phyloP scores from a whole-genome alignment of 2,888 invertebrate species.

The Diarsia rubi region DNA sequence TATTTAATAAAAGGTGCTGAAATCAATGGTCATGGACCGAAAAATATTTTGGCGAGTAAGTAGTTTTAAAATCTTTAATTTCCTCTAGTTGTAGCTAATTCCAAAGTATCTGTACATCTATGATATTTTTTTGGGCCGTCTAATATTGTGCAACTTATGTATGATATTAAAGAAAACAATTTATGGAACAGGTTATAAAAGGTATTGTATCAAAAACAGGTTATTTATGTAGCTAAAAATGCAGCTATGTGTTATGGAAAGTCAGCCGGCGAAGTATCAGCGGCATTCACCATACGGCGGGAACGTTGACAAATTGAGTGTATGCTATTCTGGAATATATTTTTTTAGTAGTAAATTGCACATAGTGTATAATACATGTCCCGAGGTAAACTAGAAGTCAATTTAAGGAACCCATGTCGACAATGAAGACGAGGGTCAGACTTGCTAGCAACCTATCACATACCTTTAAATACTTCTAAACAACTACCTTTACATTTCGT shows the following conservation, averaged over 20 bases:
- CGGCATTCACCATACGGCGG: slow-evolving; percentile 16
- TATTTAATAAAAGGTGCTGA: slow-evolving; percentile 43
- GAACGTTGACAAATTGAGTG: slow-evolving; percentile 17
- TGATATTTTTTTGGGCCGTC: neutral
- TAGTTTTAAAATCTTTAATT: neutral
- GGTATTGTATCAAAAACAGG: slow-evolving; percentile 37
- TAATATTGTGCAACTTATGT: neutral
- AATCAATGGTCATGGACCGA: slow-evolving; percentile 68
- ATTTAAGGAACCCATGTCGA: slow-evolving; percentile 31
- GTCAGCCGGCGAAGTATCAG: slow-evolving; percentile 30
- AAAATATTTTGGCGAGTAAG: slow-evolving; percentile 72
- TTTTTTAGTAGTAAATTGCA: neutral
- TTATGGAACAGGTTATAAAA: neutral
- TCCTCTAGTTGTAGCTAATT: neutral
- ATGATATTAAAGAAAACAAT: neutral
- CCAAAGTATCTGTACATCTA: slow-evolving; percentile 26
- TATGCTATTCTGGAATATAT: slow-evolving; percentile 20
- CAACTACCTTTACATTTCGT: neutral
- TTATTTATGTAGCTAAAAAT: slow-evolving; percentile 41
- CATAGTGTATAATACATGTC: slow-evolving; percentile 1
- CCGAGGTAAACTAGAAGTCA: slow-evolving; percentile 25
- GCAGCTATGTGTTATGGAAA: slow-evolving; percentile 41
- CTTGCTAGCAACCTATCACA: slow-evolving; percentile 18
- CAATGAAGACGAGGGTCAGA: slow-evolving; percentile 18
- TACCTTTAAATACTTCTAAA: neutral